phyloP scores from a whole-genome alignment of 1,140 invertebrate genomes.

The Archegozetes longisetosus region DNA sequence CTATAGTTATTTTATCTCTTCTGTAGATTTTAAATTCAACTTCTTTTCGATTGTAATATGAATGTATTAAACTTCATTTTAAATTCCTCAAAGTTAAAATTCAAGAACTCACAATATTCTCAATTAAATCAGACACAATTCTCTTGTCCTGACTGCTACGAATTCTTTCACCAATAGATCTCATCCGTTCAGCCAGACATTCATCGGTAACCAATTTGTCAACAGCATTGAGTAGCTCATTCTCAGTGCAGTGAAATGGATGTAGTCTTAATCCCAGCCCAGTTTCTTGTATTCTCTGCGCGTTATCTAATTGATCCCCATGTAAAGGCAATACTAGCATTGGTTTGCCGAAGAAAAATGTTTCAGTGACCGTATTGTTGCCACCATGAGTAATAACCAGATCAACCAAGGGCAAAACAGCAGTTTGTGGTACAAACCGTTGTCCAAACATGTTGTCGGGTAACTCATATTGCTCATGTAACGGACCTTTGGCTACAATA shows the following conservation, averaged over 20 bases:
- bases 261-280: conserved; percentile 1
- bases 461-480: conserved; percentile 11
- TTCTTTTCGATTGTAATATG: too few relatives aligned
- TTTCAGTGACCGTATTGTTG: too few relatives aligned
- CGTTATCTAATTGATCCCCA: too few relatives aligned
- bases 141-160: neutral
- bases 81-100: too few relatives aligned
- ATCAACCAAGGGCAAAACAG: conserved; percentile 9
- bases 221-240: conserved; percentile 10
- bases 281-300: too few relatives aligned
- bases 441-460: conserved; percentile 14
- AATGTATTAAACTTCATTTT: too few relatives aligned
- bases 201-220: conserved; percentile 6
- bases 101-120: too few relatives aligned
- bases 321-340: conserved; percentile 15
- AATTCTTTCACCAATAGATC: neutral
- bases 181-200: conserved; percentile 1
- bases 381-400: too few relatives aligned
- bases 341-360: conserved; percentile 10
- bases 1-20: too few relatives aligned
- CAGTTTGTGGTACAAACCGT: conserved; percentile 10
- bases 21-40: too few relatives aligned
- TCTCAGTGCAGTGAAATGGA: neutral
- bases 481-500: conserved; percentile 11
- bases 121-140: neutral